Evolutionary conservation across 2,888 invertebrate species (phyloP), one percentile per base, ranked within the genome.

Genomic region (Heteromyza rotundicornis): DNA sequence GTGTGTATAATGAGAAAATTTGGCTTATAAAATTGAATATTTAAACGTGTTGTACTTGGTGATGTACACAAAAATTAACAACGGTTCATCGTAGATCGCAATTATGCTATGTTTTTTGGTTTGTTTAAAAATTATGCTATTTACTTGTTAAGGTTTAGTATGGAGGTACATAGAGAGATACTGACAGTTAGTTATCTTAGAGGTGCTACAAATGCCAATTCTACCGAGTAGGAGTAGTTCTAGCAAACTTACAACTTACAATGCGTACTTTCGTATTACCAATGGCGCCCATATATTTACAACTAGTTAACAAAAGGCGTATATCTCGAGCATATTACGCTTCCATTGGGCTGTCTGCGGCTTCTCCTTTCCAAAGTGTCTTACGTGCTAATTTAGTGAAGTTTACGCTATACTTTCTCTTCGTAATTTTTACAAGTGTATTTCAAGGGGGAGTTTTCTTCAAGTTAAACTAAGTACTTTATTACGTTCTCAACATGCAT

Each of bases 91-190:
- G n/a, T n/a, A n/a, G n/a, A n/a, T n/a, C n/a, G n/a, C n/a, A n/a
- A n/a, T n/a, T n/a, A n/a, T n/a, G n/a, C n/a, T n/a, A n/a, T n/a
- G n/a, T n/a, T n/a, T n/a, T n/a, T n/a, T n/a, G n/a, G n/a, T n/a
- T n/a, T 40, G n/a, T 14, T 7, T 40, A 14, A 40, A 7, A 14
- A 40, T n/a, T 47, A 20, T 47, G 20, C 47, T 47, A 40, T 40
- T 14, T 40, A 40, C 14, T 14, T 40, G 14, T 60, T 35, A 71
- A 70, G 72, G 65, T 72, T 73, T 66, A 74, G 70, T 62, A 62
- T 66, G 62, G 77, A 77, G 77, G 77, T 77, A 77, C 77, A 77
- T n/a, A n/a, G n/a, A n/a, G 73, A 77, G 77, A 76, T 76, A 70
- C 69, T 70, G 76, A 76, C 74, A 76, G 76, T 59, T 59, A 24